Evolutionary conservation across 2,797 vertebrate species (phyloP), one percentile per base, ranked within the genome.

Genomic region (Alexandromys oeconomus): DNA sequence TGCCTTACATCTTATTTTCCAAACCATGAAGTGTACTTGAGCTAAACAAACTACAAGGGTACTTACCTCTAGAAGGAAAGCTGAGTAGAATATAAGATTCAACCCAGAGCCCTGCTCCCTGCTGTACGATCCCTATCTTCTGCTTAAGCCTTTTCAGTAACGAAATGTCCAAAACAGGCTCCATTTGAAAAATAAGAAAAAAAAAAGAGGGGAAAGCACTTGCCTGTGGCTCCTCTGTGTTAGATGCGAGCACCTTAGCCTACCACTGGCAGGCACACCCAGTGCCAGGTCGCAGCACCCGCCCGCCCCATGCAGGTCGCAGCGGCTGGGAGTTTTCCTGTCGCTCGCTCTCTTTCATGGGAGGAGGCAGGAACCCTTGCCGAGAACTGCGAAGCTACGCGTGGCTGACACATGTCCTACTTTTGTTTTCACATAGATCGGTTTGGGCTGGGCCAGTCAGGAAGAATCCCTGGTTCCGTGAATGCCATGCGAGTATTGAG

Each of bases 401-500:
- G 97, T 97, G 91, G 95, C 97, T 98, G 98, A 98, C 97, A 95
- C 8, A 0, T 88, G 78, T 98, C 97, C 98, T 97, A 93, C 96
- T 97, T 97, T 98, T 98, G 85, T 97, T 91, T 98, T 98, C 96
- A 78, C 98, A 76, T 97, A 99, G 99, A 99, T 98, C 99, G 99
- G 43, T 99, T 99, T 95, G 99, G 99, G 90, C 98, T 99, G 92
- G 98, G 99, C 84, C 99, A 99, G 97, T 99, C 99, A 97, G 99
- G 99, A 74, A 99, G 99, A 92, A 99, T 99, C 97, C 99, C 99
- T 87, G 99, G 99, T 8, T 99, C 99, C 2, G 99, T 99, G 95
- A 99, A 99, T 84, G 99, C 99, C 96, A 99, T 99, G 99, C 98
- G 99, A 96, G 99, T 99, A 69, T 98, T 99, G 31, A 99, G 99